phyloP scores from a whole-genome alignment of 92 coral and sea anemone species.

The Porites cylindrica region DNA sequence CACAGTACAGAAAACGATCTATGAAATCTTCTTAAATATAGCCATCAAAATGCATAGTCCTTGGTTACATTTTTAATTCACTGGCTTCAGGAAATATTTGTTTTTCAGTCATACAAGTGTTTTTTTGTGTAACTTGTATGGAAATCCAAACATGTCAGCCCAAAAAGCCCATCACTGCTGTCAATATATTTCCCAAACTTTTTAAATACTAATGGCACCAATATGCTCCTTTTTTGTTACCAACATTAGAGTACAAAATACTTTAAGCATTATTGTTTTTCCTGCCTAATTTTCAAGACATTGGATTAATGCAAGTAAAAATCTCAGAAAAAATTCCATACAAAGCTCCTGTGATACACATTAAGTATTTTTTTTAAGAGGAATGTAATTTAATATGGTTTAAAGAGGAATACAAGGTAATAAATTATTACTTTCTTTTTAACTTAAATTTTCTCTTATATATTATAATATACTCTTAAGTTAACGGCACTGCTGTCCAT shows the following conservation, averaged over 20 bases:
- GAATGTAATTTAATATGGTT: background rate
- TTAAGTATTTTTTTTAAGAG: background rate
- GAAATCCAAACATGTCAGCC: background rate
- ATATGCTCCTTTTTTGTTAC: no score
- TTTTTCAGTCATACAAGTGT: background rate
- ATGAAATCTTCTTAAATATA: no score
- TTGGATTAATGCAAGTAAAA: background rate
- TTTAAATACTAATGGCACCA: background rate
- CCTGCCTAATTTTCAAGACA: background rate
- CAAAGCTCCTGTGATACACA: background rate
- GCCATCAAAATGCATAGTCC: no score
- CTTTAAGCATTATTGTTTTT: no score
- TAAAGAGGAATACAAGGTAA: background rate
- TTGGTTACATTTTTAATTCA: no score
- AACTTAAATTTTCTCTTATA: background rate
- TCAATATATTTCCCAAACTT: background rate
- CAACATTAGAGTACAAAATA: background rate
- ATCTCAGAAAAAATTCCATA: no score
- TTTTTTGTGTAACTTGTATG: background rate
- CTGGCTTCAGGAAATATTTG: background rate
- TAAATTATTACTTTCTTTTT: no score
- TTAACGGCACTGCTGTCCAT: background rate
- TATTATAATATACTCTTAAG: no score
- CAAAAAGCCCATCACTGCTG: no score
- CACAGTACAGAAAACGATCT: no score